These are phyloP conservation scores for Pseudomyrmex concolor DNA, from an alignment of 1,140 invertebrate genomes.

Conservation along the genomic window DNA sequence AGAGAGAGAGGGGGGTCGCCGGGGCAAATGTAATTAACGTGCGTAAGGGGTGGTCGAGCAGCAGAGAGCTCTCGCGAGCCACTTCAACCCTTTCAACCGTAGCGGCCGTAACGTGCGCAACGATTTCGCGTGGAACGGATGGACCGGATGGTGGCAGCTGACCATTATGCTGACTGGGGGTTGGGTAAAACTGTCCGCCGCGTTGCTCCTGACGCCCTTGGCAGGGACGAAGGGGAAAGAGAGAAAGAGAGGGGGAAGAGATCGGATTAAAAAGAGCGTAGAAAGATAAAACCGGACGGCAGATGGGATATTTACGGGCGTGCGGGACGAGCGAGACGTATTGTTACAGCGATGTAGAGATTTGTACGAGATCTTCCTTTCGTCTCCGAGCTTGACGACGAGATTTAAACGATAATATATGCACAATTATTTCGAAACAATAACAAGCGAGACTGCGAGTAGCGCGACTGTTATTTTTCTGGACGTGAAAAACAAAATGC, in stretches of 20 bases:
- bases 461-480: neutral
- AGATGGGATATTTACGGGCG: slow-evolving; percentile 76
- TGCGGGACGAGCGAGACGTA: slow-evolving; percentile 55
- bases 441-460: too few relatives aligned
- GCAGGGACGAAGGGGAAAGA: slow-evolving; percentile 33
- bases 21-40: slow-evolving; percentile 65
- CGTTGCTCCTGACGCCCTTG: slow-evolving; percentile 67
- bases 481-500: neutral
- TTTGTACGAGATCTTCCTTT: slow-evolving; percentile 42
- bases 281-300: slow-evolving; percentile 82
- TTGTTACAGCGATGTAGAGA: slow-evolving; percentile 67
- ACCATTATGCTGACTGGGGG: slow-evolving; percentile 72
- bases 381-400: slow-evolving; percentile 12
- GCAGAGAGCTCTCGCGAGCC: slow-evolving; percentile 17
- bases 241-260: too few relatives aligned
- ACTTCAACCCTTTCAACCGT: slow-evolving; percentile 65
- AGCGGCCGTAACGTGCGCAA: slow-evolving; percentile 61
- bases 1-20: slow-evolving; percentile 19
- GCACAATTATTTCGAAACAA: too few relatives aligned
- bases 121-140: slow-evolving; percentile 68
- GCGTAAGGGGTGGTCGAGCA: slow-evolving; percentile 1
- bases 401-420: too few relatives aligned
- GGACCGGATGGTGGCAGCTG: slow-evolving; percentile 75
- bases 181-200: slow-evolving; percentile 34
- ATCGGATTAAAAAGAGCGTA: slow-evolving; percentile 80